phyloP scores from a whole-genome alignment of 2,888 invertebrate species.

The Teinopalpus imperialis region DNA sequence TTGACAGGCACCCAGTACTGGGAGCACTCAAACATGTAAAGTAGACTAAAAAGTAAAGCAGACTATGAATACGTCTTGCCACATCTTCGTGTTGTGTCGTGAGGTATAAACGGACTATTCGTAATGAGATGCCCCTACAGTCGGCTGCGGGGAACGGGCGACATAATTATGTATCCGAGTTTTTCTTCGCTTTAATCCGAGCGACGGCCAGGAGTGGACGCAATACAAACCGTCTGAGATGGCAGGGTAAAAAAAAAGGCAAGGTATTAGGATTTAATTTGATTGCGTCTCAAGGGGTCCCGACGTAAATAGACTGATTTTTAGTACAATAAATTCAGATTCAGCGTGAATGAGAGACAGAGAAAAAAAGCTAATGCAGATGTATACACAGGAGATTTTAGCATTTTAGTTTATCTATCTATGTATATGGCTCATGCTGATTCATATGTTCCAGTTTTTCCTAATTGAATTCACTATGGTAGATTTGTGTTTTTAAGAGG shows the following conservation, averaged over 20 bases:
- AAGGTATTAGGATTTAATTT: conserved; percentile 19
- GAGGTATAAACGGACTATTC: not conserved
- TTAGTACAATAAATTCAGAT: not conserved
- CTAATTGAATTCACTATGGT: no score
- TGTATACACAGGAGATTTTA: no score
- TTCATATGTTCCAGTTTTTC: no score
- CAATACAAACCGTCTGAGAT: conserved; percentile 9
- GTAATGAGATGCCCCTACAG: conserved; percentile 32
- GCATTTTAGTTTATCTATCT: no score
- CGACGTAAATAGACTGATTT: conserved; percentile 4
- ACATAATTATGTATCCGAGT: conserved; percentile 33
- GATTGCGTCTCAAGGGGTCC: conserved; percentile 20
- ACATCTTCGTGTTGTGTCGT: conserved; percentile 18
- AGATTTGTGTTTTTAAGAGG: no score
- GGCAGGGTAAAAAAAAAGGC: no score
- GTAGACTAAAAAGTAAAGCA: no score
- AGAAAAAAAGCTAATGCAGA: not conserved
- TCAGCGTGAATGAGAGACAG: not conserved
- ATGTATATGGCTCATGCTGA: no score
- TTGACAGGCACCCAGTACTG: no score
- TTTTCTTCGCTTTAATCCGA: conserved; percentile 25
- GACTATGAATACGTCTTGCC: no score
- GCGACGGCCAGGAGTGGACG: not conserved
- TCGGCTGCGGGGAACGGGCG: conserved; percentile 14
- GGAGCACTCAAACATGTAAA: no score